Evolutionary conservation across 2,797 vertebrate genomes (phyloP).

Genomic region (Anguilla obscura): DNA sequence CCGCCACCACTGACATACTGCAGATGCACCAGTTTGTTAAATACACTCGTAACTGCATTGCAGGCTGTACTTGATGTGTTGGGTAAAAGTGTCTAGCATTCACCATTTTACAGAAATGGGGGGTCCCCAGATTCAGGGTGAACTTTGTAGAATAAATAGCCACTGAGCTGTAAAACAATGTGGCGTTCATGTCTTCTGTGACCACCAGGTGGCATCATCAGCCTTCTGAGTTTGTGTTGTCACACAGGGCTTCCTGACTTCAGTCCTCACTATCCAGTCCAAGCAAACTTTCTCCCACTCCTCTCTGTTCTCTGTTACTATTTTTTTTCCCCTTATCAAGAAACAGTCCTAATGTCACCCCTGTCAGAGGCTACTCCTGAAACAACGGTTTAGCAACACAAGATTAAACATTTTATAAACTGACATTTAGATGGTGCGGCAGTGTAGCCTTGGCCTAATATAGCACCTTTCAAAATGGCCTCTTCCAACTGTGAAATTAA

Average conservation of each 20-base stretch:
- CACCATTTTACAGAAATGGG: neutral
- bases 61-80: neutral
- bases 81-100: neutral
- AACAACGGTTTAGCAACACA: neutral
- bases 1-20: neutral
- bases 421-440: neutral
- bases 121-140: neutral
- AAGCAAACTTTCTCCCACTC: neutral
- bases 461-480: neutral
- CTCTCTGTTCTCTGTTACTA: neutral
- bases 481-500: neutral
- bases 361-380: neutral
- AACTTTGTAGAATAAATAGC: neutral
- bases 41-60: neutral
- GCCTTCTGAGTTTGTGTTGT: neutral
- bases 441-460: neutral
- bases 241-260: neutral
- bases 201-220: slow-evolving; percentile 10
- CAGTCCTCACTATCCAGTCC: neutral
- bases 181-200: neutral
- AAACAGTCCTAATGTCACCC: neutral
- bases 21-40: neutral
- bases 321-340: neutral
- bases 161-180: neutral
- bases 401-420: neutral